These are phyloP conservation scores for Microdon myrmicae DNA, from an alignment of 2,888 invertebrate species.

Conservation along the genomic window DNA sequence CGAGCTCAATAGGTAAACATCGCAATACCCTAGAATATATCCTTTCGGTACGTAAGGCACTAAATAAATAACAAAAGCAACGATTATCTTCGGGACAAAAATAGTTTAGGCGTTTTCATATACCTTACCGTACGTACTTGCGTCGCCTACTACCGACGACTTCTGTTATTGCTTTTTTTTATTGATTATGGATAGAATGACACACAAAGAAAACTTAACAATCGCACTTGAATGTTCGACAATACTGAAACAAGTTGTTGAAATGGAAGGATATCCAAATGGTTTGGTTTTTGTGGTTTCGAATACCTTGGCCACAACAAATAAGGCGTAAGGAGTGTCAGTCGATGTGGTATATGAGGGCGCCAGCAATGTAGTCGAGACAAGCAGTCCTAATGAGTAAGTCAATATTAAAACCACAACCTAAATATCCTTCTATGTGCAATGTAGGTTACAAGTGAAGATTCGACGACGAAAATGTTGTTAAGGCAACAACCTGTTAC, in stretches of 20 bases:
- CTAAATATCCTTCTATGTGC: constrained; percentile 3
- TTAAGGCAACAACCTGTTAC: constrained; percentile 2
- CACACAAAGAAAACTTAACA: constrained; percentile 1
- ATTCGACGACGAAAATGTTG: not conserved
- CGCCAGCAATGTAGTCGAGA: too few relatives aligned
- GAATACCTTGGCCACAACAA: constrained; percentile 22
- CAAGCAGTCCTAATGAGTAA: constrained; percentile 31
- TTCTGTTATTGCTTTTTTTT: constrained; percentile 29
- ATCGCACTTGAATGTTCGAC: too few relatives aligned
- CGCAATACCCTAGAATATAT: too few relatives aligned
- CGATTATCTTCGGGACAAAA: constrained; percentile 11
- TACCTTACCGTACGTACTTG: too few relatives aligned
- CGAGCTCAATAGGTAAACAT: too few relatives aligned
- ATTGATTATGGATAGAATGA: too few relatives aligned
- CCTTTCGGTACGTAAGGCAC: too few relatives aligned
- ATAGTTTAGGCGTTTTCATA: constrained; percentile 10
- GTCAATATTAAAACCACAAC: constrained; percentile 22
- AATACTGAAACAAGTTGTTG: not conserved
- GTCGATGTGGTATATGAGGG: too few relatives aligned
- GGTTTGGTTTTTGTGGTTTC: constrained; percentile 25
- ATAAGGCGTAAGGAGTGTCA: too few relatives aligned
- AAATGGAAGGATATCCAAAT: not conserved
- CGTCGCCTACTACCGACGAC: constrained; percentile 5
- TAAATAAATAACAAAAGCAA: constrained; percentile 19
- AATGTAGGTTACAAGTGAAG: constrained; percentile 9